These are phyloP conservation scores for Cavia porcellus DNA, from an alignment of 2,113 vertebrate species.

Conservation along the genomic window DNA sequence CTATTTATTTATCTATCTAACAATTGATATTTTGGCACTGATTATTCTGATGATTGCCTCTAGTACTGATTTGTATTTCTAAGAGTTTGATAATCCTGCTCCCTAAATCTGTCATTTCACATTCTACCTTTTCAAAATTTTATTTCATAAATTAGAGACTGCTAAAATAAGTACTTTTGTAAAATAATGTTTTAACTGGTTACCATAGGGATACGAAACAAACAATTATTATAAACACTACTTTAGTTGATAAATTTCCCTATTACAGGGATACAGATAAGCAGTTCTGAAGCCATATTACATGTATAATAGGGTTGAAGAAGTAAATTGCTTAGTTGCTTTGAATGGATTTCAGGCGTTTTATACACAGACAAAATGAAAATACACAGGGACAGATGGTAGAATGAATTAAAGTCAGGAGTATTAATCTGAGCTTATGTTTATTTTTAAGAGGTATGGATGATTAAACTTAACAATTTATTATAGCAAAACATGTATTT, in stretches of 20 bases:
- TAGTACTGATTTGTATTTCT: neutral
- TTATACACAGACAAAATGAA: neutral
- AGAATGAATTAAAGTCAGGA: neutral
- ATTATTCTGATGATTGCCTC: neutral
- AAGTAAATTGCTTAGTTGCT: neutral
- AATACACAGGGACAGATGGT: neutral
- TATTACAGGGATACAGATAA: neutral
- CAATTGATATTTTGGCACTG: neutral
- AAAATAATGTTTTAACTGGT: neutral
- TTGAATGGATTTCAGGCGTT: neutral
- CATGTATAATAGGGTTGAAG: neutral
- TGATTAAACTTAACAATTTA: neutral
- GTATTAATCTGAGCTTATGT: neutral
- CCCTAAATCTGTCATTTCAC: neutral
- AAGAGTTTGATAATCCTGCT: neutral
- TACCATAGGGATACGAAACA: neutral
- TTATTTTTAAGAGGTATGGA: neutral
- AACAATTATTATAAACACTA: neutral
- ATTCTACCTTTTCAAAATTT: neutral
- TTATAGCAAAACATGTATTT: neutral
- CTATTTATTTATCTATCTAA: neutral
- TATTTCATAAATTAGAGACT: neutral
- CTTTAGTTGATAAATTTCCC: neutral
- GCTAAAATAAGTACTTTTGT: neutral
- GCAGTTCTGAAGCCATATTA: neutral